Conservation (phyloP, 30 jellyfish, hydroid and myxozoan species). For the Pseudorhiza aurosa region DNA sequence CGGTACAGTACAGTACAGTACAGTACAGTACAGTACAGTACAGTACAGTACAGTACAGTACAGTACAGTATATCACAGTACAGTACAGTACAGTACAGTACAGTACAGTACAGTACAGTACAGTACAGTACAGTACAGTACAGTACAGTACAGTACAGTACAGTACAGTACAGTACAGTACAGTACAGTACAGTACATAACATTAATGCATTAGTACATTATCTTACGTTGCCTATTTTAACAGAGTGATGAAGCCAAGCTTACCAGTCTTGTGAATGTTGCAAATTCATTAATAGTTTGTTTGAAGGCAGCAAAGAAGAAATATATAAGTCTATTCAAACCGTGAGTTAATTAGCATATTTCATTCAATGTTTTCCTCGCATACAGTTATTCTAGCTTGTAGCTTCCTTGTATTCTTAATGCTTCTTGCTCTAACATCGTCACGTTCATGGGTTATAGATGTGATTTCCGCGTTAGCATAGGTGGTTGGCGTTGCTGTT, state of each 20-base stretch:
- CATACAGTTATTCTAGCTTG: no score
- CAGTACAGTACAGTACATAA: neutral
- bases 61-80: no score
- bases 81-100: neutral
- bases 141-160: neutral
- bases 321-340: slow-evolving; percentile 49
- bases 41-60: no score
- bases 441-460: no score
- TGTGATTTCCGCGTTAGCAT: no score
- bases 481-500: no score
- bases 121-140: neutral
- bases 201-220: neutral
- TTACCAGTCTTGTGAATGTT: slow-evolving; percentile 45
- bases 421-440: no score
- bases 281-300: slow-evolving; percentile 42
- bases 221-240: neutral
- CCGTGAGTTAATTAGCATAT: slow-evolving; percentile 53
- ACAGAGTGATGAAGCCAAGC: slow-evolving; percentile 30
- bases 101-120: neutral
- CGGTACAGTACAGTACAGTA: neutral
- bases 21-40: neutral
- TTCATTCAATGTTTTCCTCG: no score
- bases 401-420: no score
- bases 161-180: neutral
- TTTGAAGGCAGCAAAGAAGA: slow-evolving; percentile 62